Conservation (phyloP, 2,797 vertebrate genomes). For the Microtus agrestis region DNA sequence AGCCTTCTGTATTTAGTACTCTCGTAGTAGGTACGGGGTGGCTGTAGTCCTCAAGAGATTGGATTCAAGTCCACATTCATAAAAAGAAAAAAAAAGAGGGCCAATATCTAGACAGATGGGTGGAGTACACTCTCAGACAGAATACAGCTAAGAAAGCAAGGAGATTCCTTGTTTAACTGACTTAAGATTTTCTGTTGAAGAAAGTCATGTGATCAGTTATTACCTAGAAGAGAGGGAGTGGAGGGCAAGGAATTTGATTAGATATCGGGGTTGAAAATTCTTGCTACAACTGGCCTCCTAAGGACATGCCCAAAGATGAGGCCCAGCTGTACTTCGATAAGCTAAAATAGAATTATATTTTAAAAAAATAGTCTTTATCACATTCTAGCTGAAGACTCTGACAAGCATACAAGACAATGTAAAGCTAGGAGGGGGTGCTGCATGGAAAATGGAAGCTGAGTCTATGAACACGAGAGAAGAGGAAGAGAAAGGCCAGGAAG, state of each 20-base stretch:
- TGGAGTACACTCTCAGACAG: neutral
- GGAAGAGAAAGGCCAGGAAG: neutral
- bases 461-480: neutral
- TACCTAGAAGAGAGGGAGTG: neutral
- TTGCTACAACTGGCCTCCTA: conserved; percentile 28
- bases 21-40: neutral
- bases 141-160: conserved; percentile 12
- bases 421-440: neutral
- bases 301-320: neutral
- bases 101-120: neutral
- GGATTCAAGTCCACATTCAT: neutral
- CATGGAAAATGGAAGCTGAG: neutral
- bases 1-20: neutral
- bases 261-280: neutral
- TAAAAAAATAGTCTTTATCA: conserved; percentile 11
- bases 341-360: neutral
- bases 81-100: neutral
- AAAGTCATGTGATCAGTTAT: neutral
- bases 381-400: neutral
- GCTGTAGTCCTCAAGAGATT: neutral
- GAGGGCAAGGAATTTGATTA: conserved; percentile 47
- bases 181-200: neutral
- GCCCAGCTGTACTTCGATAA: neutral
- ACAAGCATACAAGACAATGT: neutral
- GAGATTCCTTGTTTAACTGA: conserved; percentile 38